phyloP scores from a whole-genome alignment of 2,113 vertebrate species.

The Mormyrus iriodes region DNA sequence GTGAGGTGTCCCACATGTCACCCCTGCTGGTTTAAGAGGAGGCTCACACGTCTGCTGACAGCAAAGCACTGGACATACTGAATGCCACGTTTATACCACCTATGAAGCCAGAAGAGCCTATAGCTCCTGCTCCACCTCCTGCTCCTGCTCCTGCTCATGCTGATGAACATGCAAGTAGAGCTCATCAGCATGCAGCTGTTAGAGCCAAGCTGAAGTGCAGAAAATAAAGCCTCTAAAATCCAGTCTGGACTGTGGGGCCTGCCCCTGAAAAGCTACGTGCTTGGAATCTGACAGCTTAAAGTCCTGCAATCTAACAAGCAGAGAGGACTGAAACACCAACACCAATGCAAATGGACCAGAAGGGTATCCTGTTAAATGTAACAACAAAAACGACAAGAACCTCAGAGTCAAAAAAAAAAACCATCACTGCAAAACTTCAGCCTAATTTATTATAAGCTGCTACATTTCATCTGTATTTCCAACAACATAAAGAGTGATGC shows the following conservation, averaged over 20 bases:
- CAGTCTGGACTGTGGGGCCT: not conserved
- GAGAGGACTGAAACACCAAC: not conserved
- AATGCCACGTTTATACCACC: not conserved
- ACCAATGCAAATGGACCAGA: not conserved
- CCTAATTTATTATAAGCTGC: not conserved
- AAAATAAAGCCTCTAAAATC: not conserved
- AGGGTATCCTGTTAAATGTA: not conserved
- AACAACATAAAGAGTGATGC: not conserved
- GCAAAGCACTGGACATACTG: not conserved
- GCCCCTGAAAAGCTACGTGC: not conserved
- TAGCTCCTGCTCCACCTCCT: too few species aligned
- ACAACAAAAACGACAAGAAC: not conserved
- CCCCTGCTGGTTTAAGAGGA: not conserved
- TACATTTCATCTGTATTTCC: not conserved
- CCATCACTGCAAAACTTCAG: not conserved
- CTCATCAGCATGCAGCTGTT: conserved; percentile 2
- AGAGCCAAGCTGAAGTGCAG: not conserved
- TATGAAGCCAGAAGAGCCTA: not conserved
- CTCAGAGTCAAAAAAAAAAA: not conserved
- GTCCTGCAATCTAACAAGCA: not conserved
- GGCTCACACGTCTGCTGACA: not conserved
- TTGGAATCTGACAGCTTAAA: not conserved
- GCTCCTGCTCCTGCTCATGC: not conserved
- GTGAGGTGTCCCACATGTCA: not conserved
- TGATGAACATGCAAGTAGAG: not conserved